These are phyloP conservation scores for Conus ventricosus DNA, from an alignment of 1,140 invertebrate genomes.

Conservation along the genomic window DNA sequence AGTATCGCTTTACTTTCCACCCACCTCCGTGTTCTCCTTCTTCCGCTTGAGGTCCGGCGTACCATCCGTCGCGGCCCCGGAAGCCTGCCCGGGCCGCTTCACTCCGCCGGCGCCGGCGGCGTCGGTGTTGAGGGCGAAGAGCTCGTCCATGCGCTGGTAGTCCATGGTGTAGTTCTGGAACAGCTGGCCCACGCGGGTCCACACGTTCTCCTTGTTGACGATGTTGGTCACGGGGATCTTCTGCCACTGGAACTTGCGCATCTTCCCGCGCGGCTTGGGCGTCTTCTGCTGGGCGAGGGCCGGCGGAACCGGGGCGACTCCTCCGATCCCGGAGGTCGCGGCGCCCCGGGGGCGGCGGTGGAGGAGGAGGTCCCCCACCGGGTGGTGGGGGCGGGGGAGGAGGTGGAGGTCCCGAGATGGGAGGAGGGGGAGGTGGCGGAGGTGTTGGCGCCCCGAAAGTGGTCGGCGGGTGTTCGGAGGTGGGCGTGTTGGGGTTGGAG, in stretches of 20 bases:
- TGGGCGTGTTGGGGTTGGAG: conserved; percentile 56
- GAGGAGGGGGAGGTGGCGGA: conserved; percentile 42
- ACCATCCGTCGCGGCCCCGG: conserved; percentile 43
- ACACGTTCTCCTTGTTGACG: conserved; percentile 75
- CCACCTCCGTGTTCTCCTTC: conserved; percentile 67
- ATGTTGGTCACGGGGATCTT: conserved; percentile 71
- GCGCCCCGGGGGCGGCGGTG: conserved; percentile 52
- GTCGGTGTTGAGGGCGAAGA: conserved; percentile 58
- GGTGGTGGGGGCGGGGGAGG: conserved; percentile 55
- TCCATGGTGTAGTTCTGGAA: conserved; percentile 82
- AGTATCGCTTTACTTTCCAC: not conserved
- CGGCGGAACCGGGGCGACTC: not conserved
- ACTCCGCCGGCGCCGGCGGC: conserved; percentile 13
- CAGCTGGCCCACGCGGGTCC: conserved; percentile 89
- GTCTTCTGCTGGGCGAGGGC: conserved; percentile 69
- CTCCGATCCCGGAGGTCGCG: conserved; percentile 31
- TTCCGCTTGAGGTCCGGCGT: conserved; percentile 64
- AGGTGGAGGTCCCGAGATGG: conserved; percentile 66
- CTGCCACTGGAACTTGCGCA: conserved; percentile 71
- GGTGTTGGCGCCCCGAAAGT: conserved; percentile 38
- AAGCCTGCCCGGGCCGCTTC: conserved; percentile 24
- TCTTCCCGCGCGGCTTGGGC: conserved; percentile 68
- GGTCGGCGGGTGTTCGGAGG: conserved; percentile 70
- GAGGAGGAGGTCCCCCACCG: conserved; percentile 55
- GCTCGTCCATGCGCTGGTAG: conserved; percentile 68